Evolutionary conservation across 2,888 invertebrate genomes (phyloP), one percentile per base, ranked within the genome.

Genomic region (Dilophus febrilis): DNA sequence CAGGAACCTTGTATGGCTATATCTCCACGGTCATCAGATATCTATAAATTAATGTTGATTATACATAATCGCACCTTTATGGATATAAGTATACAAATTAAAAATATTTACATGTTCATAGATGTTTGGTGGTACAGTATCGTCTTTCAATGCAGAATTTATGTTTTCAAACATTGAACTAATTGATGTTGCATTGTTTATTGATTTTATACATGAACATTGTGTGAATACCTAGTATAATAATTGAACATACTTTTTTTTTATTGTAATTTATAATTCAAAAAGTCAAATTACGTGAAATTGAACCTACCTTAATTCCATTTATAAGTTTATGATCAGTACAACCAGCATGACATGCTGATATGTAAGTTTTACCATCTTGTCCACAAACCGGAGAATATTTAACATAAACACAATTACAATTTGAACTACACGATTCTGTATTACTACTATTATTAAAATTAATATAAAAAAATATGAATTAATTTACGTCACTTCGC

Each of bases 341-440:
- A 53, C 83, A 84, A 5, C 85, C 84, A 16, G 84, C 84, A 53
- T 82, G 80, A 53, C 85, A 85, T 5, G 84, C 77, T 0, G 81
- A 82, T 48, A 82, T 83, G 53, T 72, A 84, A 3, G 77, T 76
- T 47, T 71, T 67, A 1, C 70, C 69, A 44, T 72, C 70, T 45
- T 70, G 66, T 4, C 74, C 71, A 51, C 81, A 82, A 1, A 83
- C 76, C 0, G 82, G 81, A 37, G 78, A 75, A 52, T 78, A 82
- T 45, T 75, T 73, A 17, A 76, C 74, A 50, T 72, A 76, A 48
- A 76, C 74, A 55, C 81, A 82, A 44, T 70, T 61, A 52, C 81
- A 82, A 43, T 68, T 64, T 14, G 65, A 59, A 51, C 77, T 80
- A 51, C 82, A 82, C 13, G 33, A 10, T 10, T 11, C 7, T 31